Conservation (phyloP, 2,888 invertebrate genomes). For the Mesodorylaimus sp. region DNA sequence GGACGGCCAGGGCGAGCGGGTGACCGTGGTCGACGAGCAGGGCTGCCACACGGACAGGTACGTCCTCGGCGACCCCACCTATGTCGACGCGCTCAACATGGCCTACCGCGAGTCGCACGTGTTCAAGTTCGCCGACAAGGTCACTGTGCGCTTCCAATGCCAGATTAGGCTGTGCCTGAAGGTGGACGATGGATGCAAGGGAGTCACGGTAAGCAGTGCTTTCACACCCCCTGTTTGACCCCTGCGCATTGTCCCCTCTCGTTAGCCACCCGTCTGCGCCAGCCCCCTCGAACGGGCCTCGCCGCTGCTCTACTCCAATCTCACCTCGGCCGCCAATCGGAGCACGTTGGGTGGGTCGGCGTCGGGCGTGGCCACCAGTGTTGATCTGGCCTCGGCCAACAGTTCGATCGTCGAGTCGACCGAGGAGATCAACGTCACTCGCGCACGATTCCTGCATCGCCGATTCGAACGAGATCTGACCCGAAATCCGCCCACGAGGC, state of each 20-base stretch:
- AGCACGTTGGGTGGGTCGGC: no score
- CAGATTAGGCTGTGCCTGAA: slow-evolving; percentile 28
- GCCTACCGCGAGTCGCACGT: slow-evolving; percentile 28
- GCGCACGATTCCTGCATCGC: no score
- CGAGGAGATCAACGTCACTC: neutral
- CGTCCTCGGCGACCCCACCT: slow-evolving; percentile 29
- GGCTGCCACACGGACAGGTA: slow-evolving; percentile 26
- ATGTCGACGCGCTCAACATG: slow-evolving; percentile 27
- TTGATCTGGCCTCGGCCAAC: no score
- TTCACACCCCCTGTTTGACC: neutral
- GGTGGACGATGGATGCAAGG: slow-evolving; percentile 25
- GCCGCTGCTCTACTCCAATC: no score
- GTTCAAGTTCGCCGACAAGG: slow-evolving; percentile 28
- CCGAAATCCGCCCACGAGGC: neutral
- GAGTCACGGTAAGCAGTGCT: slow-evolving; percentile 19
- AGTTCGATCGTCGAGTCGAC: neutral
- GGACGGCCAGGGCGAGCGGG: slow-evolving; percentile 27
- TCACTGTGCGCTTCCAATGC: slow-evolving; percentile 27
- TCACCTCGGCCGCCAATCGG: no score
- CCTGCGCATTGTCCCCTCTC: no score
- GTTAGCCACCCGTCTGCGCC: neutral
- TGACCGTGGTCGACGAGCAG: slow-evolving; percentile 23
- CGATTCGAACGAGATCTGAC: neutral
- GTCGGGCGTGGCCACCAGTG: no score
- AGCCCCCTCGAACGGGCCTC: neutral